These are phyloP conservation scores for Epizoanthus stellaris DNA, from an alignment of 92 coral and sea anemone genomes.

Conservation along the genomic window DNA sequence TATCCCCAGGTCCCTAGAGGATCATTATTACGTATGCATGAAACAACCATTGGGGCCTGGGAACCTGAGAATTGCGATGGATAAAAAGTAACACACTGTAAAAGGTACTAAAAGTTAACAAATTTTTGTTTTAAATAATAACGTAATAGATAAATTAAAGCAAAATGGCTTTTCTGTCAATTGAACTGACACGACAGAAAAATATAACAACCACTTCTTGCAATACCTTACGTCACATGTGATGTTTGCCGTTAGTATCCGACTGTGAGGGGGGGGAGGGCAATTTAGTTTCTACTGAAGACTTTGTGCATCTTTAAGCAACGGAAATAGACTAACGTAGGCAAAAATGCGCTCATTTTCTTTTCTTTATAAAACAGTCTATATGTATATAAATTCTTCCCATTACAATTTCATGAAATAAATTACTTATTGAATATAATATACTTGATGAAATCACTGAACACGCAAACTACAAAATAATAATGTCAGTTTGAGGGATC, in stretches of 20 bases:
- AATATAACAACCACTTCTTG: too few relatives aligned
- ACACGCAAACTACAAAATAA: too few relatives aligned
- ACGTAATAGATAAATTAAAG: too few relatives aligned
- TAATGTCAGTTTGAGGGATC: too few relatives aligned
- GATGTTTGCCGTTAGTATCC: too few relatives aligned
- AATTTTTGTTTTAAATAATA: background rate
- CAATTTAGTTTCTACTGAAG: background rate
- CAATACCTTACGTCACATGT: too few relatives aligned
- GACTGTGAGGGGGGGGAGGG: too few relatives aligned
- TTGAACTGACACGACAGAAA: too few relatives aligned
- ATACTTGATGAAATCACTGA: background rate
- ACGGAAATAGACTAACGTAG: constrained; percentile 1
- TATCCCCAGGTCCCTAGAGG: background rate
- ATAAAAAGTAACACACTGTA: background rate
- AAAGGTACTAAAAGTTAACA: background rate
- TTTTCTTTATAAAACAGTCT: background rate
- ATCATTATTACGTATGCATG: constrained; percentile 28
- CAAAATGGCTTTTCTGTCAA: too few relatives aligned
- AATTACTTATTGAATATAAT: constrained; percentile 17
- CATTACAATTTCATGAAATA: constrained; percentile 8
- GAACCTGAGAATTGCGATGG: background rate
- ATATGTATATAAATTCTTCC: constrained; percentile 1
- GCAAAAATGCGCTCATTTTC: background rate
- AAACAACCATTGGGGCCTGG: constrained; percentile 13
- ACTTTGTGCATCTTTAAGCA: background rate